Conservation (phyloP, 2,888 invertebrate species). For the Leptopilina syphax region DNA sequence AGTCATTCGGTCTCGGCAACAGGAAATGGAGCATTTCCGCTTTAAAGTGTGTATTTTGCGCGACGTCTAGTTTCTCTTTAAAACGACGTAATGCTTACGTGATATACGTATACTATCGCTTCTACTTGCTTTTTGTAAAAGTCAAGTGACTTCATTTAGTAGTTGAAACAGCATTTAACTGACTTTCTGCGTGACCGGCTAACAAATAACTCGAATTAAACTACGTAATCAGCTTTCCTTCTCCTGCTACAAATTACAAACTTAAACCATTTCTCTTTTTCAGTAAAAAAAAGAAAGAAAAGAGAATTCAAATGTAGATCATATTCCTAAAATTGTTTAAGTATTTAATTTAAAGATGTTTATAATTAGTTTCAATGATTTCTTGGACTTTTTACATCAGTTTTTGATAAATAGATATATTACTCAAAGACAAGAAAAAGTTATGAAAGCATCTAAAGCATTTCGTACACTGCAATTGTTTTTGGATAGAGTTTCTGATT, state of each 20-base stretch:
- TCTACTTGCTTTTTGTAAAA: conserved; percentile 14
- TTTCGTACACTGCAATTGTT: conserved; percentile 3
- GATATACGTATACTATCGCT: conserved; percentile 29
- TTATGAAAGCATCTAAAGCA: not conserved
- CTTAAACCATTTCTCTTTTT: not conserved
- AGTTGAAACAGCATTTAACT: conserved; percentile 25
- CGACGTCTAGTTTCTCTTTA: conserved; percentile 39
- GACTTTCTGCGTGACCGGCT: not conserved
- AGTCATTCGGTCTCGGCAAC: conserved; percentile 34
- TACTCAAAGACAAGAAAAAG: not conserved
- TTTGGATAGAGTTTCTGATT: conserved; percentile 23
- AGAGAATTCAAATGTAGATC: no score
- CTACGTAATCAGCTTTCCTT: not conserved
- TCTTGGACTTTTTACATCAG: no score
- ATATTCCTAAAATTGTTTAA: no score
- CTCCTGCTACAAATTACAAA: not conserved
- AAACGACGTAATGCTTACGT: conserved; percentile 21
- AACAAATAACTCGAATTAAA: conserved; percentile 12
- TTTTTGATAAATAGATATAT: no score
- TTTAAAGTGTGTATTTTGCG: conserved; percentile 39
- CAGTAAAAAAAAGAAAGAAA: not conserved
- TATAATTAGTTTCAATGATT: no score
- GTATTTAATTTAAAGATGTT: no score
- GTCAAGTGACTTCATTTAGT: conserved; percentile 22
- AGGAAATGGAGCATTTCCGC: conserved; percentile 40